Evolutionary conservation across 2,888 invertebrate species (phyloP), one percentile per base, ranked within the genome.

Genomic region (Congeria kusceri): DNA sequence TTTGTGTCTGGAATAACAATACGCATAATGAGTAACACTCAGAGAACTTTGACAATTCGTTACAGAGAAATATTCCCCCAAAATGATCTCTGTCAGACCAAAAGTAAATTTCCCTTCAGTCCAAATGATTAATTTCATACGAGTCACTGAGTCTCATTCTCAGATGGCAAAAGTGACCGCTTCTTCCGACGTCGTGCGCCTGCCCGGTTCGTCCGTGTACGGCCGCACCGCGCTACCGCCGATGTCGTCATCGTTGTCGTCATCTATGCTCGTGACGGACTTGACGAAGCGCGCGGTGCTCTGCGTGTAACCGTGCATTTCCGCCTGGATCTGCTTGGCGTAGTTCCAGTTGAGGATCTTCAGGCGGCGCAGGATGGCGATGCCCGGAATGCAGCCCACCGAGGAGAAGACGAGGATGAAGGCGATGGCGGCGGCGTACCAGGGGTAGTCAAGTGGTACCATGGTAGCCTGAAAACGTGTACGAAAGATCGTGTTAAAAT

Each of bases 341-440:
- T 83, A 85, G 58, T 87, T 72, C 80, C 87, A 86, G 77, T 82
- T 80, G 0, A 88, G 68, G 39, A 87, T 75, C 27, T 86, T 85
- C 3, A 88, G 46, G 67, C 85, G 86, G 46, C 88, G 80, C 3
- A 87, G 75, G 0, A 90, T 32, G 25, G 90, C 90, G 13, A 89
- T 85, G 4, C 78, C 84, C 18, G 90, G 90, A 53, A 91, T 88
- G 84, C 89, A 90, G 7, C 89, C 75, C 0, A 90, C 77, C 1
- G 90, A 86, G 53, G 83, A 71, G n/a, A 89, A 74, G 1, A 91
- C 89, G 0, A 91, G 84, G 23, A 85, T 29, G 29, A 82, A 78
- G 28, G 89, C 88, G 0, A 84, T 44, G 9, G 85, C 18, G 7
- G 83, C 84, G 20, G 84, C 89, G 75, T 85, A 91, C 89, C 89